Base-by-base conservation (phyloP, 2,113 vertebrate genomes). In the Spermophilus dauricus region DNA sequence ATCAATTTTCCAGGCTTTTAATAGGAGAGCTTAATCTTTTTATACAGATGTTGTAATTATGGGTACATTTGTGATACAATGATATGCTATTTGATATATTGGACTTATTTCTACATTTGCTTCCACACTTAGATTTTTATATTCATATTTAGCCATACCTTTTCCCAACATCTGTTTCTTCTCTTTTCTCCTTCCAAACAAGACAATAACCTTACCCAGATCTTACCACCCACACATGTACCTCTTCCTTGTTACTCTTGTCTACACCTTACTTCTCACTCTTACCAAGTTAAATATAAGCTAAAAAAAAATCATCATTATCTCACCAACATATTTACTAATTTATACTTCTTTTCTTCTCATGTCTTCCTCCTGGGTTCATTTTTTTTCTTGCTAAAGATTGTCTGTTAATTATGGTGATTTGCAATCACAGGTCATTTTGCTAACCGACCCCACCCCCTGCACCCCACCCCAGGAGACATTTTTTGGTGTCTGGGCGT, bases 91-190 rank as follows among this genome's bases (percentile, higher is more conserved):
- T 73, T 95, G 13, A 78, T 86, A 48, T 16, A 58, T 58, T 94
- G 72, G 30, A 30, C 3, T 72, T 75, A 58, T 75, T 95, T 89
- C 56, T 58, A 81, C n/a, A 39, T 58, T 75, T 22, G 56, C 56
- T 69, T 82, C 24, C 81, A 42, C 10, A 67, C 72, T 82, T 53
- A 78, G 69, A 45, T 72, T 94, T 96, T 89, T 89, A 56, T 78
- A 70, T 72, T 84, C 10, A 58, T 30, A 34, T 73, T 56, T 85
- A 80, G 28, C 22, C 76, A 14, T 65, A 42, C 30, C 92, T 58
- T 58, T 83, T 92, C 20, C 51, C 70, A 69, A 89, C 53, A 85
- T 78, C 63, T 34, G n/a, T 81, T 4, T 87, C 3, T 95, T 45
- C 32, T 83, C 63, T 69, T 22, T 86, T 91, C 34, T 86, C 22